phyloP scores from a whole-genome alignment of 2,888 invertebrate species.

The Ommatoiulus sabulosus region DNA sequence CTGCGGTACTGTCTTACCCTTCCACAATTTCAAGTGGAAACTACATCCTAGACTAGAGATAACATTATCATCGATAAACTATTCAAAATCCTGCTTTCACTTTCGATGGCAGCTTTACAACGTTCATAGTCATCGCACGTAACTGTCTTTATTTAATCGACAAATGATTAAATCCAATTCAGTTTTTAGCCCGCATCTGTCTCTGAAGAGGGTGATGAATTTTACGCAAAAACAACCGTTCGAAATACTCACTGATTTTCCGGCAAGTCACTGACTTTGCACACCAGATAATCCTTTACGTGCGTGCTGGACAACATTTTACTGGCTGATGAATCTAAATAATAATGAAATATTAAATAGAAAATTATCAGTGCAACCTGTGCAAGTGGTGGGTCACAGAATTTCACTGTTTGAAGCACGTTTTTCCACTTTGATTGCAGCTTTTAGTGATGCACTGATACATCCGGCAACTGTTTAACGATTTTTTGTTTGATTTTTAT shows the following conservation, averaged over 20 bases:
- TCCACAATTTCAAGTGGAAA: not conserved
- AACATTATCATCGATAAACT: not conserved
- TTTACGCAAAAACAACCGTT: not conserved
- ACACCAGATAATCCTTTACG: slow-evolving; percentile 3
- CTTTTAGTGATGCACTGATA: not conserved
- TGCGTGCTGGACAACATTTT: slow-evolving; percentile 22
- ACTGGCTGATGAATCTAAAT: not conserved
- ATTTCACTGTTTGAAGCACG: not conserved
- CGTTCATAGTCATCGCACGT: not conserved
- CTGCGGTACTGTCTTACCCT: not conserved
- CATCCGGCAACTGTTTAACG: no score
- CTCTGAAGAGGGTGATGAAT: no score
- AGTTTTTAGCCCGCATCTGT: not conserved
- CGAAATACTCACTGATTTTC: slow-evolving; percentile 49
- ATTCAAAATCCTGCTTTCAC: not conserved
- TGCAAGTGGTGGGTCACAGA: not conserved
- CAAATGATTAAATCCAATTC: not conserved
- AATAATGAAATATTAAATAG: not conserved
- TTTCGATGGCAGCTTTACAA: not conserved
- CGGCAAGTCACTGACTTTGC: slow-evolving; percentile 39
- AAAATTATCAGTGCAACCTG: not conserved
- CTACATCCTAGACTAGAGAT: slow-evolving; percentile 8
- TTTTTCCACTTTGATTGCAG: not conserved
- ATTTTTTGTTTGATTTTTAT: no score
- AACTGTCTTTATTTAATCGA: not conserved